A percentile compares a stretch with the other conserved stretches of the same genome.
phyloP scores from a whole-genome alignment of 2,113 vertebrate genomes.

The Alaudala cheleensis region DNA sequence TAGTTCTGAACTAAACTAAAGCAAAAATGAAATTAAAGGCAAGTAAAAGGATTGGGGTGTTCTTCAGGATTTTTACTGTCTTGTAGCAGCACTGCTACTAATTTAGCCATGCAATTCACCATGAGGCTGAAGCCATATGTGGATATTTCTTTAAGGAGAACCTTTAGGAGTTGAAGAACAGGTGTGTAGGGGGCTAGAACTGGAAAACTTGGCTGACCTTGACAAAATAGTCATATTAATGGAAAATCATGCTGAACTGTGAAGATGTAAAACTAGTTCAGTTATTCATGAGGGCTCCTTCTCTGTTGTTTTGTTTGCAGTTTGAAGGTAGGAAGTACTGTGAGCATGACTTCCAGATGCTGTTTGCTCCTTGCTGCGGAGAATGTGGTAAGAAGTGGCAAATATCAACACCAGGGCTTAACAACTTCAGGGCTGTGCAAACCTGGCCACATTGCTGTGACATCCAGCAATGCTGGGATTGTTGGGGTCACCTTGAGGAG shows the following conservation, averaged over 20 bases:
- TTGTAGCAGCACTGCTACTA: not conserved
- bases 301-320: slow-evolving; percentile 49
- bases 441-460: not conserved
- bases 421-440: not conserved
- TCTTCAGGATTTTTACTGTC: not conserved
- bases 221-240: not conserved
- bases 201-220: not conserved
- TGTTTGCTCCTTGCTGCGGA: slow-evolving; percentile 80
- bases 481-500: not conserved
- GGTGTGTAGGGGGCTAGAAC: not conserved
- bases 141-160: not conserved
- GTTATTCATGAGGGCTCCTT: not conserved
- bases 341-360: slow-evolving; percentile 82
- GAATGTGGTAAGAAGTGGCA: slow-evolving; percentile 73
- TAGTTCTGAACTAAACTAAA: not conserved
- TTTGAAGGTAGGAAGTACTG: slow-evolving; percentile 83
- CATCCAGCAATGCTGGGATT: not conserved
- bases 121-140: not conserved
- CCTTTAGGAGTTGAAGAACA: not conserved
- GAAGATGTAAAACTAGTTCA: not conserved
- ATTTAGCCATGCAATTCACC: not conserved
- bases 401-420: not conserved
- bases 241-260: not conserved
- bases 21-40: not conserved
- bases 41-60: not conserved